These are phyloP conservation scores for Chlorocebus sabaeus DNA, from an alignment of 2,113 vertebrate species.

Conservation along the genomic window DNA sequence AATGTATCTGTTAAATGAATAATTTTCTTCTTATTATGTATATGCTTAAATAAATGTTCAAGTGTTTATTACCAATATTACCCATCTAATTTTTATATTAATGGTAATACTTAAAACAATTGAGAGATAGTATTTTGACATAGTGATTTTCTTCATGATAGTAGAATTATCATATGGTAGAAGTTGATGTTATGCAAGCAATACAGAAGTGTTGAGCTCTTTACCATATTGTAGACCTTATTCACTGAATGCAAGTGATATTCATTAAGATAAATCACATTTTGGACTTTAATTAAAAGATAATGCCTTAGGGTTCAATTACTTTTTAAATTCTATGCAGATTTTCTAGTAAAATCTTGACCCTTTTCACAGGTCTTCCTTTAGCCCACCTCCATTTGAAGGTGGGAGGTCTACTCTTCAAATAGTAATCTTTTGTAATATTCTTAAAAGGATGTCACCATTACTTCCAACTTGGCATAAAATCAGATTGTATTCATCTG, in stretches of 20 bases:
- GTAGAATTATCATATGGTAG: background rate
- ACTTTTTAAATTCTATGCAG: background rate
- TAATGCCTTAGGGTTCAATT: background rate
- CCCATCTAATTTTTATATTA: background rate
- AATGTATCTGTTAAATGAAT: background rate
- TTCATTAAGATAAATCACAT: slow-evolving; percentile 17
- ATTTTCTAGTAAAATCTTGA: background rate
- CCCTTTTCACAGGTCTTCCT: background rate
- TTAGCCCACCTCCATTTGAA: background rate
- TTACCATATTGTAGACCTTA: background rate
- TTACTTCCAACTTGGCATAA: background rate
- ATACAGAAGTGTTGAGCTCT: background rate
- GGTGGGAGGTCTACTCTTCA: background rate
- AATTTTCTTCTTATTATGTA: background rate
- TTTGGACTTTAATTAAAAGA: slow-evolving; percentile 4
- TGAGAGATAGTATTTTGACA: background rate
- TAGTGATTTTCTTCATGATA: background rate
- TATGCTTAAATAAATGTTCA: background rate
- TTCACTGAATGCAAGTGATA: background rate
- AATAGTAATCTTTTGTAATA: background rate
- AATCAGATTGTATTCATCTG: background rate
- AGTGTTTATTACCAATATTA: background rate
- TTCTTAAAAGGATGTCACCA: background rate
- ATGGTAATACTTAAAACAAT: background rate
- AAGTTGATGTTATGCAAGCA: background rate